Evolutionary conservation across 2,888 invertebrate genomes (phyloP).

Genomic region (Slavum lentiscoides): DNA sequence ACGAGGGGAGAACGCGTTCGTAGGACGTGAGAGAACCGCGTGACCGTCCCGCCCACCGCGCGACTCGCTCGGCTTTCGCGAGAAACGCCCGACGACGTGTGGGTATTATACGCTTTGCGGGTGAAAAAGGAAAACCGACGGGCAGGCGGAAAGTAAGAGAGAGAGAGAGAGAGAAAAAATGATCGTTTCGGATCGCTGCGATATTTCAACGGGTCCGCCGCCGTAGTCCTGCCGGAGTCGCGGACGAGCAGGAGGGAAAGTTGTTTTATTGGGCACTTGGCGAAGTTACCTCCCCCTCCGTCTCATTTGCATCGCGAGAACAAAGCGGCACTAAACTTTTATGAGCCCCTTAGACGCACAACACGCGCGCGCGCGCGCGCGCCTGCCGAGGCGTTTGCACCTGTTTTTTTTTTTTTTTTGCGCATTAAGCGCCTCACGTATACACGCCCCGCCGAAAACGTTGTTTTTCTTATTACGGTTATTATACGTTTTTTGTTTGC

Average conservation of each 20-base stretch:
- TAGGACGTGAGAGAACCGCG: no score
- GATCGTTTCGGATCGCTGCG: constrained; percentile 36
- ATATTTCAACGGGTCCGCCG: constrained; percentile 43
- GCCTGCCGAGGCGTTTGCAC: constrained; percentile 34
- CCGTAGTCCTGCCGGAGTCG: not conserved
- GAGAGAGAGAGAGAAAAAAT: constrained; percentile 13
- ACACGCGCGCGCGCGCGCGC: not conserved
- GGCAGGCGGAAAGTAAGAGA: not conserved
- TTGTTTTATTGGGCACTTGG: constrained; percentile 53
- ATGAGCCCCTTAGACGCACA: constrained; percentile 24
- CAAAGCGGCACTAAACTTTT: constrained; percentile 53
- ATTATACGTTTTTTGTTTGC: not conserved
- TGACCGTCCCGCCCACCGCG: no score
- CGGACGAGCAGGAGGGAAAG: no score
- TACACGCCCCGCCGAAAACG: not conserved
- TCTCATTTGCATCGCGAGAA: constrained; percentile 50
- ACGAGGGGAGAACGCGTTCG: no score
- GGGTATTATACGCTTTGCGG: no score
- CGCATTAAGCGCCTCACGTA: constrained; percentile 44
- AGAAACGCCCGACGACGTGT: no score
- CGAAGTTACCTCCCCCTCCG: constrained; percentile 17
- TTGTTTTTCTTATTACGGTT: constrained; percentile 45
- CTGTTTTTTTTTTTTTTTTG: constrained; percentile 34
- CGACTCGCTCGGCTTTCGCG: no score
- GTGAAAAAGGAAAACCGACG: no score